Conservation (phyloP, 2,113 vertebrate genomes). For the Bettongia penicillata region DNA sequence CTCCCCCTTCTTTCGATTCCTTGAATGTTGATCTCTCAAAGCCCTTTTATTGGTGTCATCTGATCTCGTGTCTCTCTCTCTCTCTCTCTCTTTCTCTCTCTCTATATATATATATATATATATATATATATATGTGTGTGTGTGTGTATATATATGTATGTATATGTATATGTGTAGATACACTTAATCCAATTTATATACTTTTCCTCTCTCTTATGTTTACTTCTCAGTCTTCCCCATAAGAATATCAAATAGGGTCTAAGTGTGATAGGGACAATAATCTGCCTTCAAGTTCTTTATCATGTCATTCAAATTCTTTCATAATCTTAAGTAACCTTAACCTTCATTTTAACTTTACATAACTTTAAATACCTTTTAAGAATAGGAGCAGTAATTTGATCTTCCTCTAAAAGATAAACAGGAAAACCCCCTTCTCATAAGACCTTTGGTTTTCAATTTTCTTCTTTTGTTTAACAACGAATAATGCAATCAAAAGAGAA, state of each 20-base stretch:
- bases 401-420: not conserved
- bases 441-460: not conserved
- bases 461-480: no score
- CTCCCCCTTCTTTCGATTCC: not conserved
- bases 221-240: no score
- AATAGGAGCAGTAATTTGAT: not conserved
- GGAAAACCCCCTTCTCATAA: not conserved
- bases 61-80: no score
- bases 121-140: no score
- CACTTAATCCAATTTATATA: no score
- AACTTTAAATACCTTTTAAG: not conserved
- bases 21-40: not conserved
- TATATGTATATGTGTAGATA: no score
- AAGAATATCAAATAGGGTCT: no score
- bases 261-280: no score
- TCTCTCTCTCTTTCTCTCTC: no score
- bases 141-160: no score
- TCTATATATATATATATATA: not conserved
- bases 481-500: no score
- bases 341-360: not conserved
- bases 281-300: not conserved
- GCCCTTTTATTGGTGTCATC: not conserved
- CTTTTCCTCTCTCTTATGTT: no score
- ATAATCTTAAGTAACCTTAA: not conserved
- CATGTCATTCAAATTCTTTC: not conserved